These are phyloP conservation scores for Subanguina moxae DNA, from an alignment of 1,140 invertebrate genomes.

Conservation along the genomic window DNA sequence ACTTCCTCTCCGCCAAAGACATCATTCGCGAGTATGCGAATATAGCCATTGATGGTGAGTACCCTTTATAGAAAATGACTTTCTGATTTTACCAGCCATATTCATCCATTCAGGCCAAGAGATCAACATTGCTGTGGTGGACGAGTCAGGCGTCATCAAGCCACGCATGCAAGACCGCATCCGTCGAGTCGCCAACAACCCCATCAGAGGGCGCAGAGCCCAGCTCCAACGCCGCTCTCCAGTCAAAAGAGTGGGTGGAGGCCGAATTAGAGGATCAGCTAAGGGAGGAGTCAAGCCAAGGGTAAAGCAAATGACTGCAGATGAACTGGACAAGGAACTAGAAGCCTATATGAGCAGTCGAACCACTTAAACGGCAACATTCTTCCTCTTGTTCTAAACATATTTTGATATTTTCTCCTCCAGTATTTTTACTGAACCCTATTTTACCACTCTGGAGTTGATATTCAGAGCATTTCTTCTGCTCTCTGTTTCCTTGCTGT, in stretches of 20 bases:
- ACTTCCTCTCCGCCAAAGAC: conserved; percentile 16
- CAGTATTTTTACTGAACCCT: too few species aligned
- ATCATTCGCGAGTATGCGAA: conserved; percentile 31
- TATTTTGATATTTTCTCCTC: too few species aligned
- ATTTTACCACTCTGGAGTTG: too few species aligned
- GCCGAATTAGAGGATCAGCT: background rate
- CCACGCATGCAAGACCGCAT: conserved; percentile 26
- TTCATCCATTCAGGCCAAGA: conserved; percentile 29
- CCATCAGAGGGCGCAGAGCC: conserved; percentile 8
- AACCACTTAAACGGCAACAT: too few species aligned
- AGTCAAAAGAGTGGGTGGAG: conserved; percentile 16
- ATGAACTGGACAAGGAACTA: conserved; percentile 36
- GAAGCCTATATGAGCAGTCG: conserved; percentile 31
- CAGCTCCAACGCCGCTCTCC: background rate
- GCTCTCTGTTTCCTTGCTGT: too few species aligned
- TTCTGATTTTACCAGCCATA: background rate
- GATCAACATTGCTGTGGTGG: conserved; percentile 29
- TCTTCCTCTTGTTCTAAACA: too few species aligned
- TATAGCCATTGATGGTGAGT: conserved; percentile 35
- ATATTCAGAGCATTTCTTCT: too few species aligned
- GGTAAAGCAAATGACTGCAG: conserved; percentile 18
- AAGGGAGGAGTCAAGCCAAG: conserved; percentile 15
- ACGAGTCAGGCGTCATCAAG: conserved; percentile 8
- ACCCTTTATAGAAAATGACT: background rate
- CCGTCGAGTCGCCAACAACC: conserved; percentile 19